Base-by-base conservation (phyloP, 2,797 vertebrate species). In the Microctenopoma stevenorrisi region DNA sequence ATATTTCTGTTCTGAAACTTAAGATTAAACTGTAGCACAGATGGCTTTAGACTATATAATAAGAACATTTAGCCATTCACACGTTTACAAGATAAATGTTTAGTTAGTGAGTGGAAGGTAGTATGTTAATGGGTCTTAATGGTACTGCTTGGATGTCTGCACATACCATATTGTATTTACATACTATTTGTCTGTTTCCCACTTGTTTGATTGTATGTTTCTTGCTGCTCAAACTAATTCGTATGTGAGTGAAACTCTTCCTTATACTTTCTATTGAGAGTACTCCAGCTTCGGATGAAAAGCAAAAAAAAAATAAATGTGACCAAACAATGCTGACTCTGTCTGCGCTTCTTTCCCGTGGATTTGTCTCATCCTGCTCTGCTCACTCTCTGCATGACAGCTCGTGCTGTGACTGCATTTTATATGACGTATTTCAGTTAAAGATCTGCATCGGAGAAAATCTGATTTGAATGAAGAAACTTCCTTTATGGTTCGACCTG, bases 201-300 rank as follows among this genome's bases (percentile, higher is more conserved):
- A 81, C 25, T 56, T 78, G 59, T 86, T 74, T 86, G 78, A 76
- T 79, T 86, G 61, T 86, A 68, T 52, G 70, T 83, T 68, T 87
- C 65, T 77, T 81, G 83, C 89, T 93, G 88, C 86, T 90, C 67
- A 71, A 72, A 74, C 68, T 79, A 54, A 59, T 66, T 82, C 60
- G 75, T 64, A 73, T 79, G 82, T 86, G 84, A 84, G 76, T 86
- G 81, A 84, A 82, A 84, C 76, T 80, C 71, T 86, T 74, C 43
- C 75, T 68, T 81, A 68, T 75, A 30, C 60, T 74, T 88, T 79
- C 72, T 72, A 49, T 71, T 52, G 14, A 72, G 56, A 75, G 30
- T 59, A 73, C 60, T 76, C 64, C 35, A 60, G 42, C 43, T 43
- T 44, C 64, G 68, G 70, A 67, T 55, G 48, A 85, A 80, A 68